Percentiles rank a stretch among this genome's conserved stretches.
Conservation (phyloP, 2,888 invertebrate genomes). For the Rambutsinella grinnellia region DNA sequence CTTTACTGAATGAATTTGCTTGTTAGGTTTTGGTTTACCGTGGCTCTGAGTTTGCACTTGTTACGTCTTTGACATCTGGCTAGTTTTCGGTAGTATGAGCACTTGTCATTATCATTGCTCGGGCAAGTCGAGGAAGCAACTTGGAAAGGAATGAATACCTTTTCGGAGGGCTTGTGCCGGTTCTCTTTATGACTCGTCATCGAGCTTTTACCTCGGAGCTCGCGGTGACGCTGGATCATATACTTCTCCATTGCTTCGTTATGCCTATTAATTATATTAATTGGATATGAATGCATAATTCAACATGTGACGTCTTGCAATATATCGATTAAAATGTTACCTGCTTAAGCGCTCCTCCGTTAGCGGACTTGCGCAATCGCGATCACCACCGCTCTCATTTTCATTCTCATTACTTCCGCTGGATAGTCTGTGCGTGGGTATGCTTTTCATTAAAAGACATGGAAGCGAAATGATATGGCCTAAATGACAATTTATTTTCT, state of each 20-base stretch:
- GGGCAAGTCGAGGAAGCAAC: constrained; percentile 31
- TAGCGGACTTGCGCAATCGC: constrained; percentile 41
- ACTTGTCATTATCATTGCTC: constrained; percentile 45
- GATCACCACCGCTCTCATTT: constrained; percentile 70
- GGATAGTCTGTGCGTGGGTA: constrained; percentile 53
- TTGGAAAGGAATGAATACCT: constrained; percentile 43
- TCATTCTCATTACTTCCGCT: constrained; percentile 70
- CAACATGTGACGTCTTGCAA: no score
- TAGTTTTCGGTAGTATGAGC: constrained; percentile 43
- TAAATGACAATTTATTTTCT: background rate
- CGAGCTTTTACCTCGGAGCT: constrained; percentile 52
- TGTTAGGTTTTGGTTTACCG: constrained; percentile 31
- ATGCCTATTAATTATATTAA: constrained; percentile 74
- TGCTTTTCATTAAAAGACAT: no score
- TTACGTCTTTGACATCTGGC: constrained; percentile 32
- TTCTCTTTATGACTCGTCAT: constrained; percentile 54
- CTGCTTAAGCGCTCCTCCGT: constrained; percentile 60
- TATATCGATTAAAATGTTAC: no score
- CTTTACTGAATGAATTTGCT: background rate
- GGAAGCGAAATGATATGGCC: background rate
- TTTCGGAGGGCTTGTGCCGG: constrained; percentile 48
- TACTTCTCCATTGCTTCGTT: constrained; percentile 87
- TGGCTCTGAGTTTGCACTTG: constrained; percentile 37
- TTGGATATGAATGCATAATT: no score
- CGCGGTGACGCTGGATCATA: constrained; percentile 73